These are phyloP conservation scores for Atta colombica DNA, from an alignment of 1,140 invertebrate species.

Conservation along the genomic window DNA sequence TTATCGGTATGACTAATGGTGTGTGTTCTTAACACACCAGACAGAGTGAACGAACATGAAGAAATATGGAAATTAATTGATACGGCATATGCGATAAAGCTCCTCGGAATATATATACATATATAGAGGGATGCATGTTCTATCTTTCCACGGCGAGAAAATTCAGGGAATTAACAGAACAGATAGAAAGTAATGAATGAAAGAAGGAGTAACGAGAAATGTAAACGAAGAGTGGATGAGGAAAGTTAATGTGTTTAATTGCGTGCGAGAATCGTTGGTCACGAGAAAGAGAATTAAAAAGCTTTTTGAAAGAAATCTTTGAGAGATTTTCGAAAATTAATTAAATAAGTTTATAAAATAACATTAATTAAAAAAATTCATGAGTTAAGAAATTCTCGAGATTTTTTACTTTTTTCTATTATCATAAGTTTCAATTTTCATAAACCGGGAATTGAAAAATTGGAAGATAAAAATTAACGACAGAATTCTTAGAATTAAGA, in stretches of 20 bases:
- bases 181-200: constrained; percentile 26
- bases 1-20: constrained; percentile 37
- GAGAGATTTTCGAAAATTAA: background rate
- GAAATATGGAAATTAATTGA: constrained; percentile 50
- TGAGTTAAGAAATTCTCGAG: background rate
- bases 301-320: background rate
- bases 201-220: constrained; percentile 6
- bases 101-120: background rate
- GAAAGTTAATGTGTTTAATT: constrained; percentile 4
- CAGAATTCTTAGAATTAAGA: background rate
- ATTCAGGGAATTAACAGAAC: constrained; percentile 1
- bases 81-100: constrained; percentile 1
- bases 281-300: background rate
- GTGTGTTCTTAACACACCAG: constrained; percentile 22
- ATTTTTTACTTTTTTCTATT: background rate
- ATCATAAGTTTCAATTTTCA: background rate
- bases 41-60: background rate
- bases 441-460: background rate
- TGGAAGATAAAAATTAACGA: background rate
- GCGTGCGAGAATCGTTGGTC: background rate
- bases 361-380: too few relatives aligned
- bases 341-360: background rate
- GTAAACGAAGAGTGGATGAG: constrained; percentile 12
- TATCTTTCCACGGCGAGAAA: background rate
- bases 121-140: background rate